A percentile compares a stretch with the other conserved stretches of the same genome.
phyloP scores from a whole-genome alignment of 2,113 vertebrate species.

The Chunga burmeisteri region DNA sequence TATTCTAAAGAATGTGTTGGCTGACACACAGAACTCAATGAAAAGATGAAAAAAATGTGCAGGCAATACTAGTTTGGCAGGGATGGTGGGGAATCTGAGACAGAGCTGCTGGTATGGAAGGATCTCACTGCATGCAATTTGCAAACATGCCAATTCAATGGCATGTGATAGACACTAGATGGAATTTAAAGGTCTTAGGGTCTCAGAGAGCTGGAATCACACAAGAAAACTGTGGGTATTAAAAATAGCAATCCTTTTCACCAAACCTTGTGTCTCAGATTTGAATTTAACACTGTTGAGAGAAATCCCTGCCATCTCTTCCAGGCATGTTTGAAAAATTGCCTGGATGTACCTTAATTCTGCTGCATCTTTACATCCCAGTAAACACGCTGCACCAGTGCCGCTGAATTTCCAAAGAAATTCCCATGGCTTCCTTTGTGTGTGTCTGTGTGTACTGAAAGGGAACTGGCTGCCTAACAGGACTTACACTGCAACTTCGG shows the following conservation, averaged over 20 bases:
- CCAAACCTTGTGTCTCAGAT: slow-evolving; percentile 34
- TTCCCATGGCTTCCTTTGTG: slow-evolving; percentile 24
- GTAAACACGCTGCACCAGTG: neutral
- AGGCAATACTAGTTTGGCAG: slow-evolving; percentile 75
- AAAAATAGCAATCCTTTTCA: slow-evolving; percentile 52
- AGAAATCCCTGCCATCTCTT: slow-evolving; percentile 23
- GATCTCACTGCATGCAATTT: slow-evolving; percentile 77
- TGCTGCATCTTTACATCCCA: neutral
- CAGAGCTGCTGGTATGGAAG: slow-evolving; percentile 73
- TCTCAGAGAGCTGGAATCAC: slow-evolving; percentile 63
- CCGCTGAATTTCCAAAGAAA: neutral
- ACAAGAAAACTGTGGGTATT: slow-evolving; percentile 41
- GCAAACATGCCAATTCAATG: slow-evolving; percentile 79
- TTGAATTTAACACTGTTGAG: neutral
- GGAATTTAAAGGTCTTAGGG: slow-evolving; percentile 76
- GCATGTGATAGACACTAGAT: slow-evolving; percentile 73
- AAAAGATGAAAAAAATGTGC: slow-evolving; percentile 81
- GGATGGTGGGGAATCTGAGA: slow-evolving; percentile 77
- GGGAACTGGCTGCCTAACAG: neutral
- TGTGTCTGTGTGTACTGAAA: neutral
- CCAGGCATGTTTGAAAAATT: neutral
- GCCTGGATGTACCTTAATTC: neutral
- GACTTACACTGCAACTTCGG: neutral
- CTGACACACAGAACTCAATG: slow-evolving; percentile 78
- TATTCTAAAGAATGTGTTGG: slow-evolving; percentile 78